Conservation (phyloP, 2,113 vertebrate species). For the Tetrax tetrax region DNA sequence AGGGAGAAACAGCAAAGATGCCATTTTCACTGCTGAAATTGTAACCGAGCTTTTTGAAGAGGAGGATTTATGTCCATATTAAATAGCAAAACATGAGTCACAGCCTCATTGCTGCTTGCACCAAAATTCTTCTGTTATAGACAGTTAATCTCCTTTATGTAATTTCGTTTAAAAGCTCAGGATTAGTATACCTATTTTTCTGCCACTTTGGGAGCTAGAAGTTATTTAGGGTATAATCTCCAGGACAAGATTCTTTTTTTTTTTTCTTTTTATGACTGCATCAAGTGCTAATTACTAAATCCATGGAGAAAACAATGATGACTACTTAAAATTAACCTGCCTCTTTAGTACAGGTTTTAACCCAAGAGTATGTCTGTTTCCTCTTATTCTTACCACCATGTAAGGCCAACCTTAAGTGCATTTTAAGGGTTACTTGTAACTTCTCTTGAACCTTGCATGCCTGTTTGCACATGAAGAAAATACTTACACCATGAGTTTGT, state of each 20-base stretch:
- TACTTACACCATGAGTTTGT: background rate
- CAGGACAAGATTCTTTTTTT: background rate
- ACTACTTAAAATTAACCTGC: background rate
- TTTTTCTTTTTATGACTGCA: background rate
- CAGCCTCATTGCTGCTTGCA: conserved; percentile 25
- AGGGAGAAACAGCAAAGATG: conserved; percentile 37
- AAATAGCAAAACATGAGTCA: conserved; percentile 66
- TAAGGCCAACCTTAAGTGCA: background rate
- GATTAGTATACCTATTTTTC: background rate
- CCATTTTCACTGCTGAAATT: conserved; percentile 51
- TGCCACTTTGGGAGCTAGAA: background rate
- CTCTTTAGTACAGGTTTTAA: background rate
- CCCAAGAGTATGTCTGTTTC: background rate
- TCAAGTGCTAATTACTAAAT: background rate
- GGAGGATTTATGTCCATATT: conserved; percentile 63
- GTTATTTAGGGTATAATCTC: background rate
- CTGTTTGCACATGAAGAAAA: background rate
- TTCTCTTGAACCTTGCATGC: background rate
- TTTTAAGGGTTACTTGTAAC: background rate
- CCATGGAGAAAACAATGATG: background rate
- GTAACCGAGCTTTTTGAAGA: conserved; percentile 54
- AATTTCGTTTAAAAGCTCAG: conserved; percentile 9
- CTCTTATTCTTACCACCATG: background rate
- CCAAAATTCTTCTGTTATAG: conserved; percentile 28
- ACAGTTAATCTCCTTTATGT: conserved; percentile 43